Evolutionary conservation across 1,140 invertebrate genomes (phyloP).

Genomic region (Habropoda laboriosa): DNA sequence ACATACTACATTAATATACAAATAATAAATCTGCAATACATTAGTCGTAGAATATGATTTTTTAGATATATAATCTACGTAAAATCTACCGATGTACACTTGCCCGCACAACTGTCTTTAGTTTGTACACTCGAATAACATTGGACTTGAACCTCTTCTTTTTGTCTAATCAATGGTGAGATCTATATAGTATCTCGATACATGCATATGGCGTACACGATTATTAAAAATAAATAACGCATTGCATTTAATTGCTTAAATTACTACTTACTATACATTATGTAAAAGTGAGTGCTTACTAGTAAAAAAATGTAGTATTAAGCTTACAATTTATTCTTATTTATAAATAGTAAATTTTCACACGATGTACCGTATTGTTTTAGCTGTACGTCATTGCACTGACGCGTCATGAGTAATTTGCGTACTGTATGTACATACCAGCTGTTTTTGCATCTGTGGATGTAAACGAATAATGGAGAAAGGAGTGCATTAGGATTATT

Average conservation of each 20-base stretch:
- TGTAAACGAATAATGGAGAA: slow-evolving; percentile 1
- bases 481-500: slow-evolving; percentile 15
- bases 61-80: slow-evolving; percentile 19
- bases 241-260: background rate
- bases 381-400: background rate
- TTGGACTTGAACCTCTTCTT: slow-evolving; percentile 47
- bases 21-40: slow-evolving; percentile 10
- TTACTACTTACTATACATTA: background rate
- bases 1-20: slow-evolving; percentile 7
- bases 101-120: background rate
- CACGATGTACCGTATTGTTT: background rate
- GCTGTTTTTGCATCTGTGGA: slow-evolving; percentile 14
- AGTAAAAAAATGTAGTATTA: background rate
- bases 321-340: background rate
- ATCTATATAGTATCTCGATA: background rate
- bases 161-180: slow-evolving; percentile 40
- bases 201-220: no score
- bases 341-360: background rate
- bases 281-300: background rate
- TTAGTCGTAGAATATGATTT: background rate
- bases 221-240: background rate
- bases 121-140: slow-evolving; percentile 26
- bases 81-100: background rate
- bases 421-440: background rate
- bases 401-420: background rate